A percentile compares a stretch with the other conserved stretches of the same genome.
These are phyloP conservation scores for Antigone vipio DNA, from an alignment of 2,113 vertebrate genomes.

Conservation along the genomic window DNA sequence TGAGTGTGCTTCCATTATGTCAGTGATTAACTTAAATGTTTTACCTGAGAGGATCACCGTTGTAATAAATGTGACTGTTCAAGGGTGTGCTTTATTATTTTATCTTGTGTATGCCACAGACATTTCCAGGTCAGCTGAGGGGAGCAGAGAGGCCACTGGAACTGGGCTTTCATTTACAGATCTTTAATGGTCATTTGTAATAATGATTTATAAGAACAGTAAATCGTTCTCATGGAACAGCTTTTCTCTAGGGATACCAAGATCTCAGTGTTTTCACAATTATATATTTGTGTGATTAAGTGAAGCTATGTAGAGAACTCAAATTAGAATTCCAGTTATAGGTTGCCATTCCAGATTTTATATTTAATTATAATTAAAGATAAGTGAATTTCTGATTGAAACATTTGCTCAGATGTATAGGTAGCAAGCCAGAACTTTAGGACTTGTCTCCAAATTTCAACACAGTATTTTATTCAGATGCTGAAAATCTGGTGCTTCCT, in stretches of 20 bases:
- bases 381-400: not conserved
- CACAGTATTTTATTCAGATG: not conserved
- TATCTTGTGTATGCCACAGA: not conserved
- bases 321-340: not conserved
- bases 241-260: not conserved
- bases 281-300: not conserved
- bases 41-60: not conserved
- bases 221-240: not conserved
- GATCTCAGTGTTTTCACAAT: not conserved
- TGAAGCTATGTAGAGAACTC: not conserved
- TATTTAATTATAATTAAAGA: not conserved
- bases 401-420: not conserved
- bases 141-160: not conserved
- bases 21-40: not conserved
- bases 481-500: not conserved
- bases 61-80: not conserved
- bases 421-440: not conserved
- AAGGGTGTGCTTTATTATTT: not conserved
- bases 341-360: not conserved
- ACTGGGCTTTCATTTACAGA: not conserved
- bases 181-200: not conserved
- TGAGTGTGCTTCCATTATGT: not conserved
- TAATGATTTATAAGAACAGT: not conserved
- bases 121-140: not conserved
- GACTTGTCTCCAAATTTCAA: not conserved